Evolutionary conservation across 2,113 vertebrate species (phyloP).

Genomic region (Peromyscus leucopus): DNA sequence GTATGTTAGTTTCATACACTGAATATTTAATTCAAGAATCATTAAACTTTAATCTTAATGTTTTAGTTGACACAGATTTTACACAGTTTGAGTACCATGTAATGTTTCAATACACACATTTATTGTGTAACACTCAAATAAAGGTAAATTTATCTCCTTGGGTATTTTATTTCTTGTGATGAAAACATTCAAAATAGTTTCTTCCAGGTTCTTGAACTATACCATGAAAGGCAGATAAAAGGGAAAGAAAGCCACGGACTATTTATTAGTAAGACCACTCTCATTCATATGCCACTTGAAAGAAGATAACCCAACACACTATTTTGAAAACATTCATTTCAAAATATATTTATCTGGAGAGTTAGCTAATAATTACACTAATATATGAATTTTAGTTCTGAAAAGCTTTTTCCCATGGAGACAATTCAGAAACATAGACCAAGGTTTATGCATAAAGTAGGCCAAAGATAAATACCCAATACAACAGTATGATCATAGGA

Average conservation of each 20-base stretch:
- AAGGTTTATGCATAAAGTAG: background rate
- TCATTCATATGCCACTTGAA: background rate
- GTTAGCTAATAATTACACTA: background rate
- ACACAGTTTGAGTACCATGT: background rate
- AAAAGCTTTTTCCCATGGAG: background rate
- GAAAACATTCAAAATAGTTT: background rate
- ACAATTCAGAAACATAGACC: background rate
- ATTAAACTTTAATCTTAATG: background rate
- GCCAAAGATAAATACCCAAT: background rate
- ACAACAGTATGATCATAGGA: background rate
- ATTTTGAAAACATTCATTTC: background rate
- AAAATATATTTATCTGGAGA: background rate
- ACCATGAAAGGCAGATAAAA: background rate
- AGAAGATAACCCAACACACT: background rate
- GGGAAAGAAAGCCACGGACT: background rate
- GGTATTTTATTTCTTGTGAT: background rate
- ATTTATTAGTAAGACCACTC: background rate
- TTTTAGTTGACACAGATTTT: background rate
- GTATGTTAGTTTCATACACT: background rate
- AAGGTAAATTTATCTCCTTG: background rate
- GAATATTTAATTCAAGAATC: background rate
- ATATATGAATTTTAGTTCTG: background rate
- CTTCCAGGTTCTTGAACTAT: background rate
- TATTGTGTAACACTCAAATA: background rate
- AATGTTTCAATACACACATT: background rate